Evolutionary conservation across 2,888 invertebrate genomes (phyloP), one percentile per base, ranked within the genome.

Genomic region (Lasioglossum lativentre): DNA sequence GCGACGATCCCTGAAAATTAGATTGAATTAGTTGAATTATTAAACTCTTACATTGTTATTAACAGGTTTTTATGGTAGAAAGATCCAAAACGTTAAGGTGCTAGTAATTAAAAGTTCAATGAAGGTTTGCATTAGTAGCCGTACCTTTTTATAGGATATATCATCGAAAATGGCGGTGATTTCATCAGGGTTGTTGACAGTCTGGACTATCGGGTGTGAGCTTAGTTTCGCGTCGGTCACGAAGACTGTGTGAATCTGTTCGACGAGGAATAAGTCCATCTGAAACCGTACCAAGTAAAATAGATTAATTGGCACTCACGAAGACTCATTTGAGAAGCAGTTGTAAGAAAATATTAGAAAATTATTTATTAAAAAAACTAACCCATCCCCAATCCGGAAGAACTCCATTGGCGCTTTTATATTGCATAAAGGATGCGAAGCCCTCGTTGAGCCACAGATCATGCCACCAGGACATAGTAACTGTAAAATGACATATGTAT

Each of bases 131-230:
- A 47, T 5, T 47, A 5, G 23, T 38, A 34, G 19, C 19, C 34
- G 1, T 68, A 98, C 98, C 96, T 99, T 99, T 87, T 97, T 97
- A 93, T 99, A 99, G 0, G 99, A 98, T 86, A 99, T 99, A 0
- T 96, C 95, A 94, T 99, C 99, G 94, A 99, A 99, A 80, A 99
- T 97, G 89, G 98, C 97, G 0, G 98, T 98, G 80, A 99, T 99
- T 96, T 99, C 97, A 94, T 98, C 97, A 0, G 99, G 99, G 87
- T 98, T 98, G 45, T 96, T 96, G 27, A 99, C 99, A 0, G 96
- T 96, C 94, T 98, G 97, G 12, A 98, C 97, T 86, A 99, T 98
- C 0, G 99, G 98, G 95, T 99, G 99, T 1, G 99, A 98, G 76
- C 97, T 97, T 8, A 97, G 94, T 75, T 97, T 97, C 0, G 98